Evolutionary conservation across 2,113 vertebrate genomes (phyloP), one percentile per base, ranked within the genome.

Genomic region (Prunella himalayana): DNA sequence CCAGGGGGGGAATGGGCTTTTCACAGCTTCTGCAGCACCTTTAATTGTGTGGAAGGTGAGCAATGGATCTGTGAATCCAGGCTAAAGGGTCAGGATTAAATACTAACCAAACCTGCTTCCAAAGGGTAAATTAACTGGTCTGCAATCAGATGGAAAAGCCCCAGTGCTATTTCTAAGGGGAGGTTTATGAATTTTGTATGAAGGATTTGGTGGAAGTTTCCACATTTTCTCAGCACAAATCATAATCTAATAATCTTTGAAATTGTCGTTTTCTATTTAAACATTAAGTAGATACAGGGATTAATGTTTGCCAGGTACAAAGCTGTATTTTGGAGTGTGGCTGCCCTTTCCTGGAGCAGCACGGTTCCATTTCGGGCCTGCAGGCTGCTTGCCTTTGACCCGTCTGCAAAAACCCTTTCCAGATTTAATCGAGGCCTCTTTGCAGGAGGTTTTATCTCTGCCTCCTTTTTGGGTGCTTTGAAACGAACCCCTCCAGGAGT

Each of bases 341-440:
- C n/a, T 33, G 60, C 63, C 92, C 28, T 31, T 80, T 51, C 60
- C 75, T 56, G 47, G 30, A 54, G 39, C 41, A 56, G 69, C 50
- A 15, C 15, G 0, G 8, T 19, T 80, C 86, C 81, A 65, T 49
- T 61, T 24, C 41, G 39, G 33, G 20, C 19, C 66, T 45, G 75
- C 82, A 47, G 61, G 5, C 64, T 33, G 61, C 42, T 33, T 45
- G 45, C 22, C 51, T 77, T 53, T 45, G 60, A 68, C 63, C 15
- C 3, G 37, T 15, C 77, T 22, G 53, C 23, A 66, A 60, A 82
- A 92, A 33, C 25, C 37, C 35, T 37, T 42, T 28, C 69, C 20
- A 49, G 83, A 57, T 88, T 73, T 79, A 79, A 94, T 75, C 17
- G 4, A 75, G 71, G 30, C 76, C 84, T 88, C 28, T 59, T 96